phyloP scores from a whole-genome alignment of 2,113 vertebrate species.

The Willisornis vidua region DNA sequence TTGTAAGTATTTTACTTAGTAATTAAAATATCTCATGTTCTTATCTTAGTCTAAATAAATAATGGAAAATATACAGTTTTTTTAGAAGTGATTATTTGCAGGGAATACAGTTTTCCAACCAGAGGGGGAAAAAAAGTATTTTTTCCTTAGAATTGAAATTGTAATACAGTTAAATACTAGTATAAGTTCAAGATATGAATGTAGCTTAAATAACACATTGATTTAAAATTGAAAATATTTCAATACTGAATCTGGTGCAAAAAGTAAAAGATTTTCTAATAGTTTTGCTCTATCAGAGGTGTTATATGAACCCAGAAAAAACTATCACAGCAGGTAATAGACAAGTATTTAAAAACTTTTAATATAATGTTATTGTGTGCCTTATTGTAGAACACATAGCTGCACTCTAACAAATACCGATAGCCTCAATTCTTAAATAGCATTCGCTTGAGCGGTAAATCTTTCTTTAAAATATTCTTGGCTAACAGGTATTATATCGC shows the following conservation, averaged over 20 bases:
- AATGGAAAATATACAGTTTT: background rate
- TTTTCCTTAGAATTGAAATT: background rate
- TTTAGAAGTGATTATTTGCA: background rate
- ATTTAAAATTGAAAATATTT: slow-evolving; percentile 33
- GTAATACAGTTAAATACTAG: background rate
- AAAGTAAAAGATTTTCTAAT: background rate
- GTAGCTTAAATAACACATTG: slow-evolving; percentile 24
- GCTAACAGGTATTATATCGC: background rate
- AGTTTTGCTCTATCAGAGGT: background rate
- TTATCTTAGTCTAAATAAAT: slow-evolving; percentile 12
- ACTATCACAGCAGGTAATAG: background rate
- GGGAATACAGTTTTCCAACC: background rate
- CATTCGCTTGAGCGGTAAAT: background rate
- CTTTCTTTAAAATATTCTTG: background rate
- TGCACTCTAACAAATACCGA: background rate
- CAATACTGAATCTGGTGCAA: background rate
- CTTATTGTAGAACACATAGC: background rate
- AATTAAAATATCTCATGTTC: background rate
- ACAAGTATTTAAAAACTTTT: background rate
- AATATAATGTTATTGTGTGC: background rate
- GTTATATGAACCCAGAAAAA: background rate
- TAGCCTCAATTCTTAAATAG: background rate
- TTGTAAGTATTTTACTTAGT: background rate
- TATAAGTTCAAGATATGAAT: slow-evolving; percentile 38
- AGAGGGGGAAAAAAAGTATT: background rate